Base-by-base conservation (phyloP, 1,140 invertebrate genomes). In the Drusus annulatus region DNA sequence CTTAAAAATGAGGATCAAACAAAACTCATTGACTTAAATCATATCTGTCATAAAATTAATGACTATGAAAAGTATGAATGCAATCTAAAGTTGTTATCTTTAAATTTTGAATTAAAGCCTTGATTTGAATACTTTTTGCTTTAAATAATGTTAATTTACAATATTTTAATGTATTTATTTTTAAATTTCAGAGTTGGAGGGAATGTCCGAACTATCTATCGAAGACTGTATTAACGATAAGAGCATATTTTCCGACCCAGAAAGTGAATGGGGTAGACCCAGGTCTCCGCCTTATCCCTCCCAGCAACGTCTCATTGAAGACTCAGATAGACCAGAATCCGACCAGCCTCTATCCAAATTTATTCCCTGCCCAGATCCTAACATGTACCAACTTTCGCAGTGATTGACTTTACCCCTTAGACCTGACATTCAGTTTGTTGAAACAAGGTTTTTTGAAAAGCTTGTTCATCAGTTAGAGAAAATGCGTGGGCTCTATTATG, bases 241-340 rank as follows among this genome's bases (percentile, higher is more conserved):
- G 65, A 88, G 87, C 78, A 86, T 90, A 80, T 89, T 89, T 82
- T 90, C 89, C 10, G 89, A 90, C 69, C 88, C 89, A 0, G 89
- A 90, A 80, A 89, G 88, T 81, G 89, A 90, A 80, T 89, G 88
- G 88, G 84, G 80, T 3, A 74, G 81, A 7, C 80, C 85, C n/a
- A 82, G 84, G 2, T 85, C 85, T 0, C 63, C 76, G 1, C 17
- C 13, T 19, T 82, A 73, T 15, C 84, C 83, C 0, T 45, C 36
- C 36, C 36, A 45, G 36, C 80, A 80, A 23, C 68, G 77, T 17
- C 82, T 84, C 6, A 85, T 85, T 71, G 85, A 85, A 82, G 87
- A 88, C 36, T 85, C 82, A 13, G 88, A 89, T 15, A 86, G 87
- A 76, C 89, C 89, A 0, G 89, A 90, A 82, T 85, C 87, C 1